A percentile compares a stretch with the other conserved stretches of the same genome.
Conservation (phyloP, 1,140 invertebrate genomes). For the Diorhabda elongata region DNA sequence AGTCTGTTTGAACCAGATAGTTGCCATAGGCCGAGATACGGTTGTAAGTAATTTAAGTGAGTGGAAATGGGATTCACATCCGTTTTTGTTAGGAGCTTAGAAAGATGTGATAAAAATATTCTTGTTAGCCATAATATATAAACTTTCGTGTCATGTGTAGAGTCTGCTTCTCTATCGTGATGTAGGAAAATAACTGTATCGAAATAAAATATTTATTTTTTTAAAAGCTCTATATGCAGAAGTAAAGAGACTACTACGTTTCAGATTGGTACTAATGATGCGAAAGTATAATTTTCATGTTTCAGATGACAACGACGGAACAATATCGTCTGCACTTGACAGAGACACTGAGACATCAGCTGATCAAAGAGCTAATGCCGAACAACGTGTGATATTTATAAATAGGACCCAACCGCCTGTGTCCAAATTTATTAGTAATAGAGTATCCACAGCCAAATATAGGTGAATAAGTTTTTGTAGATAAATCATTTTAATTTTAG, state of each 20-base stretch:
- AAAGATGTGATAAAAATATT: not conserved
- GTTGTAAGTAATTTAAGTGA: too few relatives aligned
- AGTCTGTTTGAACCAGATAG: too few relatives aligned
- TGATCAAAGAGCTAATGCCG: slow-evolving; percentile 36
- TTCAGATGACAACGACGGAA: slow-evolving; percentile 40
- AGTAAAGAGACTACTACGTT: not conserved
- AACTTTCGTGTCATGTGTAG: not conserved
- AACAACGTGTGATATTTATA: slow-evolving; percentile 76
- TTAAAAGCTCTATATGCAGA: not conserved
- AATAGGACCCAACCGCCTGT: slow-evolving; percentile 74
- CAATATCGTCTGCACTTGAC: slow-evolving; percentile 35
- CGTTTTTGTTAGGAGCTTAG: too few relatives aligned
- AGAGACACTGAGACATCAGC: slow-evolving; percentile 35
- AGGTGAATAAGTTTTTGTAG: slow-evolving; percentile 50
- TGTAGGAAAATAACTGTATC: not conserved
- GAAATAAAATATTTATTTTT: not conserved
- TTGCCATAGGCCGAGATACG: too few relatives aligned
- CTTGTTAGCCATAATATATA: not conserved
- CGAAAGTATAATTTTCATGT: slow-evolving; percentile 3
- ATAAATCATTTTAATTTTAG: too few relatives aligned
- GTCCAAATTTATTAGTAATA: slow-evolving; percentile 78
- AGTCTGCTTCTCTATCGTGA: not conserved
- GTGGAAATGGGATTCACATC: too few relatives aligned
- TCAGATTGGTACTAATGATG: not conserved
- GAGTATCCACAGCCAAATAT: slow-evolving; percentile 92